These are phyloP conservation scores for Hemaris fuciformis DNA, from an alignment of 2,888 invertebrate species.

Conservation along the genomic window DNA sequence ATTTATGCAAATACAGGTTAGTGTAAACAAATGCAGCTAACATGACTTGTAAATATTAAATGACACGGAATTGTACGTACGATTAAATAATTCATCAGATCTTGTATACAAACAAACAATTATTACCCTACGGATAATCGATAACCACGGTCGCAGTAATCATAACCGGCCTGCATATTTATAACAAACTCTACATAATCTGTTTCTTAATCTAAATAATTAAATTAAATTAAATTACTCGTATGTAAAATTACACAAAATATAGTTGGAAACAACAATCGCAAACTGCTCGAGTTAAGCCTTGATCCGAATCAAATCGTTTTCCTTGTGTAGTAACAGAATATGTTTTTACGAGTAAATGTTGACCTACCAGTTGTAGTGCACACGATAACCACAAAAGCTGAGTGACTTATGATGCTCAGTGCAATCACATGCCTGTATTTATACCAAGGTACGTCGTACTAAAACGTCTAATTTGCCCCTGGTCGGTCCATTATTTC, in stretches of 20 bases:
- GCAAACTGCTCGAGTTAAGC: neutral
- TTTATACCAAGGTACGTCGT: conserved; percentile 56
- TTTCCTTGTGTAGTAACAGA: conserved; percentile 4
- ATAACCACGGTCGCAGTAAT: neutral
- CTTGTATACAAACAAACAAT: too few relatives aligned
- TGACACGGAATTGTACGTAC: too few relatives aligned
- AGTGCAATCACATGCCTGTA: conserved; percentile 47
- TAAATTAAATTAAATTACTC: neutral
- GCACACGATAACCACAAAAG: conserved; percentile 40
- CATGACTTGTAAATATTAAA: too few relatives aligned
- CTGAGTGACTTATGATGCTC: conserved; percentile 56
- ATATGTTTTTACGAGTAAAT: neutral
- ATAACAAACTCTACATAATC: neutral
- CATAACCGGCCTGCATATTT: neutral
- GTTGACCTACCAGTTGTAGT: conserved; percentile 47
- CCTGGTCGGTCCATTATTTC: conserved; percentile 56
- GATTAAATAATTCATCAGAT: too few relatives aligned
- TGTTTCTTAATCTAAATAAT: neutral
- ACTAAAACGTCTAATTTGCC: conserved; percentile 66
- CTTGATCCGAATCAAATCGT: neutral
- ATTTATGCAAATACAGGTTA: too few relatives aligned
- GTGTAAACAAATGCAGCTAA: too few relatives aligned
- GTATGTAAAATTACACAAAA: neutral
- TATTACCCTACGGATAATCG: neutral
- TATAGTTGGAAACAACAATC: neutral